A percentile compares a stretch with the other conserved stretches of the same genome.
These are phyloP conservation scores for Neolamprologus variostigma DNA, from an alignment of 2,113 vertebrate genomes.

Conservation along the genomic window DNA sequence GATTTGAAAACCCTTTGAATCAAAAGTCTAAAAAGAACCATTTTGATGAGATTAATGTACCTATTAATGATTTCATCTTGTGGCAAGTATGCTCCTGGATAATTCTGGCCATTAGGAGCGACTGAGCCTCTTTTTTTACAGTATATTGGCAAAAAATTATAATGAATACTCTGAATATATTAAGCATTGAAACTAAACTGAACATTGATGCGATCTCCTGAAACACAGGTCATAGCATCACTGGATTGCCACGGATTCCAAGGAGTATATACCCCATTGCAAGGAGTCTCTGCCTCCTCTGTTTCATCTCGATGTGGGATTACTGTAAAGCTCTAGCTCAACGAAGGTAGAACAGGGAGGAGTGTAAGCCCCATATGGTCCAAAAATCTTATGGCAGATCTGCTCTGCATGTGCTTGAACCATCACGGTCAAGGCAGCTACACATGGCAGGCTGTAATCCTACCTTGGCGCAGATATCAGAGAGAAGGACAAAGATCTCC, in stretches of 20 bases:
- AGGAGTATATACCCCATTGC: not conserved
- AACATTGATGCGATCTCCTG: not conserved
- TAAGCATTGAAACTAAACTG: not conserved
- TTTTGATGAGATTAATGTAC: not conserved
- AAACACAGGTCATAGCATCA: not conserved
- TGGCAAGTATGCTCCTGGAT: not conserved
- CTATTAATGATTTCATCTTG: not conserved
- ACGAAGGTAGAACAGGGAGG: constrained; percentile 37
- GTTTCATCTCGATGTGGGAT: constrained; percentile 53
- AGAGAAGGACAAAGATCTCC: not conserved
- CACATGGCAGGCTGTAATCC: constrained; percentile 29
- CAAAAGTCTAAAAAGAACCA: not conserved
- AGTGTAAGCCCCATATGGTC: constrained; percentile 64
- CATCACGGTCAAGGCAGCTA: not conserved
- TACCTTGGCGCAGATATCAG: not conserved
- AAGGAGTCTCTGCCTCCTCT: constrained; percentile 23
- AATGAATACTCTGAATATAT: not conserved
- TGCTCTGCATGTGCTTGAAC: not conserved
- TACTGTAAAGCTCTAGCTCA: constrained; percentile 62
- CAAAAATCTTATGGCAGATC: constrained; percentile 20
- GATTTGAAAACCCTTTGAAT: not conserved
- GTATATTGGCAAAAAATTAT: not conserved
- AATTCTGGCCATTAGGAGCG: not conserved
- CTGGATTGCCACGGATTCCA: not conserved
- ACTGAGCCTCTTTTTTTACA: not conserved